phyloP scores from a whole-genome alignment of 2,888 invertebrate genomes.

The Atethmia centrago region DNA sequence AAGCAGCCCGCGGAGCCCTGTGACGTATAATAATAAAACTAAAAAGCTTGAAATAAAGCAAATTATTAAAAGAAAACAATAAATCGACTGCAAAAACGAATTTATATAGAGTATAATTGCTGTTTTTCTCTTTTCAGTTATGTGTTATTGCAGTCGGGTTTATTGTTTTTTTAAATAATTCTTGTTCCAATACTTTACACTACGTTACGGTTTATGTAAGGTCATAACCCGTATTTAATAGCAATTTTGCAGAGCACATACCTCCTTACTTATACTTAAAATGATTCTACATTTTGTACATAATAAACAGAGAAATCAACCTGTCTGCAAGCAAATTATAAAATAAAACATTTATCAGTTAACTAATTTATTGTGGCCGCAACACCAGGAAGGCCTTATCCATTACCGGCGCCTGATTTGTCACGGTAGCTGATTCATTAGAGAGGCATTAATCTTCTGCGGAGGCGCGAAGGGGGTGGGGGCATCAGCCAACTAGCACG shows the following conservation, averaged over 20 bases:
- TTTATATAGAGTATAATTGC: too few relatives aligned
- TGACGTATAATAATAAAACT: too few relatives aligned
- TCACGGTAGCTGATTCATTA: slow-evolving; percentile 88
- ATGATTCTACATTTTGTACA: neutral
- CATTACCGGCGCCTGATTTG: slow-evolving; percentile 86
- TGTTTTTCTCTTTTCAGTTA: too few relatives aligned
- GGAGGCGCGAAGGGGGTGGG: slow-evolving; percentile 71
- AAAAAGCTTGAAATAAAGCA: too few relatives aligned
- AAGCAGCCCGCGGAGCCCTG: too few relatives aligned
- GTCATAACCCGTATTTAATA: neutral
- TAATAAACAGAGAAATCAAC: slow-evolving; percentile 27
- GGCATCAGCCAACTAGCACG: slow-evolving; percentile 75
- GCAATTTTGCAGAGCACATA: neutral
- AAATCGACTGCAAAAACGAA: too few relatives aligned
- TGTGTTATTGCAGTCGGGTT: too few relatives aligned
- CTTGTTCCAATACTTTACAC: neutral
- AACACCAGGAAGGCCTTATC: slow-evolving; percentile 84
- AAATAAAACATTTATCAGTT: slow-evolving; percentile 76
- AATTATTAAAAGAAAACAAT: too few relatives aligned
- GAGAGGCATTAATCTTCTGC: slow-evolving; percentile 83
- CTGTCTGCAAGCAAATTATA: slow-evolving; percentile 55
- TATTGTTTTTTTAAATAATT: too few relatives aligned
- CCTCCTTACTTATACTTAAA: neutral
- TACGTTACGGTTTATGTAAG: neutral
- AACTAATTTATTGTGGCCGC: slow-evolving; percentile 81